Conservation (phyloP, 2,113 vertebrate species). For the Podarcis muralis region DNA sequence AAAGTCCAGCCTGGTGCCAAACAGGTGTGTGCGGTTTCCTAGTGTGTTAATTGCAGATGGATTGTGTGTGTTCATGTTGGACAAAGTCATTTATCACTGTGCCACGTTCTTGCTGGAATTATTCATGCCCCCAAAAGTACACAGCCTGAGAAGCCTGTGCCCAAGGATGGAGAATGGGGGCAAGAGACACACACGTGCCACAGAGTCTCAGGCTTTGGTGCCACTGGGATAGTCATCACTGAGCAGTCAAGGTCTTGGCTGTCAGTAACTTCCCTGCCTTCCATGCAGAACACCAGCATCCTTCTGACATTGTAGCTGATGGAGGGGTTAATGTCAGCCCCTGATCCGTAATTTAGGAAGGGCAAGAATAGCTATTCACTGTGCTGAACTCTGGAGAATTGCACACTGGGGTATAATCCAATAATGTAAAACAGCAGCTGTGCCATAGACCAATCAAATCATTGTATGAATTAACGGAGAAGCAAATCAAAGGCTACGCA, state of each 20-base stretch:
- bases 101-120: neutral
- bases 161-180: rapidly evolving
- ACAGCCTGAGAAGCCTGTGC: neutral
- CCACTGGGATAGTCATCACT: neutral
- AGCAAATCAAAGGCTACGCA: neutral
- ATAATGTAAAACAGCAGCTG: slow-evolving; percentile 5
- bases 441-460: slow-evolving; percentile 15
- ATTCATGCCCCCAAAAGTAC: slow-evolving; percentile 12
- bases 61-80: slow-evolving; percentile 28
- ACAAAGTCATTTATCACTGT: slow-evolving; percentile 41
- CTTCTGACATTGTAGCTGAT: slow-evolving; percentile 3
- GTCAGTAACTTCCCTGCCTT: neutral
- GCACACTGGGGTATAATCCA: neutral
- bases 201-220: neutral
- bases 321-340: neutral
- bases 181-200: neutral
- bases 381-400: slow-evolving; percentile 4
- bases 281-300: neutral
- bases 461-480: slow-evolving; percentile 5
- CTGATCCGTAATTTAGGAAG: neutral
- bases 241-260: neutral
- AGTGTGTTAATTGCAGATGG: slow-evolving; percentile 57
- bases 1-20: neutral
- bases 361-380: slow-evolving; percentile 1
- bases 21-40: slow-evolving; percentile 29